Evolutionary conservation across 2,888 invertebrate species (phyloP).

Genomic region (Drosophila recens): DNA sequence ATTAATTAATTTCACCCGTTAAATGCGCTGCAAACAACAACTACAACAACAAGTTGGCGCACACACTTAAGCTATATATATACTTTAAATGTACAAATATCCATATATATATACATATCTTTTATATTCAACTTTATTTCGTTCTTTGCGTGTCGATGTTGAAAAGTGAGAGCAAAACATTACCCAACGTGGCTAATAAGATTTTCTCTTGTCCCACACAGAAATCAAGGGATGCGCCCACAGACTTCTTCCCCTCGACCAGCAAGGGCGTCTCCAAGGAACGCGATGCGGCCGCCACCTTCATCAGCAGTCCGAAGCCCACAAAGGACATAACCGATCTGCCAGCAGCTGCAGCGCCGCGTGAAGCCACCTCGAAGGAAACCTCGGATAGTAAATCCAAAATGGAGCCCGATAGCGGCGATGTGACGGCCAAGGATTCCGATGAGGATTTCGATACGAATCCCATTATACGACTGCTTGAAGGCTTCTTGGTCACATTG

Average conservation of each 20-base stretch:
- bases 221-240: constrained; percentile 80
- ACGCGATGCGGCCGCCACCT: constrained; percentile 64
- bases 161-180: background rate
- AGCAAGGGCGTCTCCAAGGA: constrained; percentile 76
- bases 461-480: constrained; percentile 82
- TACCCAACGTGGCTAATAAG: background rate
- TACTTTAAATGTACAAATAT: constrained; percentile 41
- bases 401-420: constrained; percentile 78
- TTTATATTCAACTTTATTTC: constrained; percentile 52
- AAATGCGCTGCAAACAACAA: constrained; percentile 62
- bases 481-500: constrained; percentile 89
- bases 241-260: constrained; percentile 71
- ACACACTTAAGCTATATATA: constrained; percentile 47
- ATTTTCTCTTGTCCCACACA: constrained; percentile 33
- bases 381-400: constrained; percentile 76
- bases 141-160: constrained; percentile 58
- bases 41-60: constrained; percentile 66
- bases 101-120: constrained; percentile 23
- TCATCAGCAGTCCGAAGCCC: constrained; percentile 48
- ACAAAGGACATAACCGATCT: constrained; percentile 59
- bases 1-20: constrained; percentile 56
- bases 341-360: constrained; percentile 53
- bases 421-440: constrained; percentile 80
- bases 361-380: constrained; percentile 63
- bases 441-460: constrained; percentile 81